Evolutionary conservation across 2,797 vertebrate species (phyloP).

Genomic region (Enteromius fasciolatus): DNA sequence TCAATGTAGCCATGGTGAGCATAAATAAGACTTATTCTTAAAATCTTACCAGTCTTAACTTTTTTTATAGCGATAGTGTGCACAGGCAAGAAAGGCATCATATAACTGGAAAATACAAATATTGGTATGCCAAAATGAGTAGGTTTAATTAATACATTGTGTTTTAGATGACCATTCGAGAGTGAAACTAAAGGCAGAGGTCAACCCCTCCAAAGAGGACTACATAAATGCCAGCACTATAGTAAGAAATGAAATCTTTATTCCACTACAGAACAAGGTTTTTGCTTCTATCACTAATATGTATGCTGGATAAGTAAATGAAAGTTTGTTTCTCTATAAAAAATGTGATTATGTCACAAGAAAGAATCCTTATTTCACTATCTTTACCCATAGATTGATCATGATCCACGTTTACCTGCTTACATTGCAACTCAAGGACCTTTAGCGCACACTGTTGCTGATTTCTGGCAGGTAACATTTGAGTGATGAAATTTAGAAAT

Average conservation of each 20-base stretch:
- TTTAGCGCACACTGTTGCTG: conserved; percentile 90
- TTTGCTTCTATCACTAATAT: background rate
- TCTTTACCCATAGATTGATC: conserved; percentile 84
- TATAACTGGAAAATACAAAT: background rate
- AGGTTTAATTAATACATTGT: background rate
- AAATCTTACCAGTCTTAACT: background rate
- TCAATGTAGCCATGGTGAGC: background rate
- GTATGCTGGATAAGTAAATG: background rate
- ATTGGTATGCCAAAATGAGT: background rate
- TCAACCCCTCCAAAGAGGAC: conserved; percentile 87
- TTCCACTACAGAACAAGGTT: background rate
- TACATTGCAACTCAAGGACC: conserved; percentile 98
- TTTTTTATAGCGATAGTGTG: background rate
- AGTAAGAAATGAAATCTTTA: conserved; percentile 76
- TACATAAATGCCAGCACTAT: conserved; percentile 97
- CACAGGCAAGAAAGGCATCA: background rate
- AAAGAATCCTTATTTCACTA: background rate
- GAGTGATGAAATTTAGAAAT: background rate
- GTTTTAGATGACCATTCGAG: conserved; percentile 89
- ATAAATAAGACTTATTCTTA: background rate
- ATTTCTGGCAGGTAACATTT: conserved; percentile 94
- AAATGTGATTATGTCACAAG: background rate
- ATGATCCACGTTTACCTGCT: conserved; percentile 93
- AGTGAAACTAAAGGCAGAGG: conserved; percentile 91
- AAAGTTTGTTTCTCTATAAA: background rate